Evolutionary conservation across 2,888 invertebrate genomes (phyloP), one percentile per base, ranked within the genome.

Genomic region (Noctua janthe): DNA sequence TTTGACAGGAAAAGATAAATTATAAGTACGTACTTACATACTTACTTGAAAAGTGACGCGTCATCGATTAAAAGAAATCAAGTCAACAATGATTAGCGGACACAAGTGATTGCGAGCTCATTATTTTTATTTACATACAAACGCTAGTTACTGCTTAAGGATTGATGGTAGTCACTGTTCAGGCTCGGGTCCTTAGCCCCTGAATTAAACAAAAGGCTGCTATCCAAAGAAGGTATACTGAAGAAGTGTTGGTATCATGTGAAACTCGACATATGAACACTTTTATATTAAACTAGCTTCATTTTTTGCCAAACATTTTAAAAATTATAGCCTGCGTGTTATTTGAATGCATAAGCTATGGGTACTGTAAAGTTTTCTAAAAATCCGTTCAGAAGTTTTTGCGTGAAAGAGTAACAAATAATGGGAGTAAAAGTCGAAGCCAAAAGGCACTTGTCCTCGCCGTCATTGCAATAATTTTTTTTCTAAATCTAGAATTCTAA

Each of bases 111-210:
- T 39, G 43, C 20, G 43, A 69, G 51, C n/a, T 39, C 47, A 76
- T 81, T 70, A 70, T 71, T 47, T 59, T 35, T 35, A 80, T 84
- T 82, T 74, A 39, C 80, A 84, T 82, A 82, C 80, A 82, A 82
- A 59, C 2, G 80, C 35, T 51, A 66, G 39, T 79, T 73, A 62
- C 2, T 35, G 15, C 17, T 5, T 69, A 13, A 20, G 20, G 1
- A 59, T 13, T 35, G 13, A 47, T 70, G 29, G 35, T 54, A 47
- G 35, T 23, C 35, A 59, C 15, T 69, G 15, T 20, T 23, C 2
- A 62, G n/a, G 3, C n/a, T n/a, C 10, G 13, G 69, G 51, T 76
- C 35, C 15, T 82, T 74, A 67, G 75, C 49, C 49, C 4, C 67
- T 75, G 20, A 67, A n/a, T 75, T 39, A n/a, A 82, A 67, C 17